Base-by-base conservation (phyloP, 2,888 invertebrate genomes). In the Carterocephalus palaemon region DNA sequence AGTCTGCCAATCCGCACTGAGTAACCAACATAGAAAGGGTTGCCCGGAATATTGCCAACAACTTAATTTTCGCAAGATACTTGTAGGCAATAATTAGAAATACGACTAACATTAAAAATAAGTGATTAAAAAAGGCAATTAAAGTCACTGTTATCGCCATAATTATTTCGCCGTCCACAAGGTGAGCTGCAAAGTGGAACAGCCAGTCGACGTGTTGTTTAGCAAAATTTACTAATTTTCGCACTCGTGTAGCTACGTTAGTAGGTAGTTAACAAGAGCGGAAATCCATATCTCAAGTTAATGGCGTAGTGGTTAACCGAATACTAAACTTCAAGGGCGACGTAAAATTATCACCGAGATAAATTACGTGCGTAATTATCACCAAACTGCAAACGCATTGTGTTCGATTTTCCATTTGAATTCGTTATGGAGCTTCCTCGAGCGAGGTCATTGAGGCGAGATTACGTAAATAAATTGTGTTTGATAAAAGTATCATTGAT, bases 341-440 rank as follows among this genome's bases (percentile, higher is more conserved):
- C 9, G 28, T 40, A 36, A 51, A 53, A 53, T 52, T 53, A 52
- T 46, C 53, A 43, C 47, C 34, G 31, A 46, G 42, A 46, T 41
- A 51, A 49, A 48, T 43, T 34, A 32, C 29, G 7, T 12, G 9
- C 7, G 29, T 29, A 43, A 36, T 43, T 20, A 29, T 29, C 15
- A 8, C n/a, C 20, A 13, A 22, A 22, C 3, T 22, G 10, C 15
- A 13, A 29, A 29, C 28, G 28, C 20, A 13, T 13, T 37, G 12
- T 19, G 19, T 29, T 13, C 7, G 13, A 6, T 39, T 39, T 29
- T 13, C 20, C 6, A 15, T 9, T 36, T 13, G 2, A 13, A 15
- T 39, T 38, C 19, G 15, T 39, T 39, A n/a, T n/a, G n/a, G n/a
- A n/a, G n/a, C n/a, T 39, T 19, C 10, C 10, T 12, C 28, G 38